Evolutionary conservation across 2,113 vertebrate genomes (phyloP), one percentile per base, ranked within the genome.

Genomic region (Nipponia nippon): DNA sequence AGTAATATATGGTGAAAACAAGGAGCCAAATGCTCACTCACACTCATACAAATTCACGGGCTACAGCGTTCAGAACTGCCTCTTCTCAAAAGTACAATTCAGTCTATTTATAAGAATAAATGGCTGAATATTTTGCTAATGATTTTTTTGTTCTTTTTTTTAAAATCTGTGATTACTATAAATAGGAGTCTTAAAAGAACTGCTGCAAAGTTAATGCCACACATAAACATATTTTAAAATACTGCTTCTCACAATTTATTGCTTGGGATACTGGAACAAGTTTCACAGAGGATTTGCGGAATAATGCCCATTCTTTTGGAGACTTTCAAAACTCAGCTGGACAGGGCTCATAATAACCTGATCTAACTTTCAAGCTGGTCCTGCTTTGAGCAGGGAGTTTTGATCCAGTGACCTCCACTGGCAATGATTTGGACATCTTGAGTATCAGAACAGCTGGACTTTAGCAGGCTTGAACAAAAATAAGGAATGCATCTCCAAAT

Each of bases 321-420:
- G 66, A 88, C 49, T 77, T 97, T 72, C 40, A 95, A 83, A 96
- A 88, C 62, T 80, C 66, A 80, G 58, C 49, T 86, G 62, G 49
- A 80, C 13, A 55, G 19, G 20, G 20, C 36, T 90, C 40, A 47
- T 30, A 88, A 93, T 34, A 87, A 87, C 46, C 71, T 85, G 30
- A 50, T 38, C 42, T 84, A 80, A 85, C 34, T 61, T 83, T 59
- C 58, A 80, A 63, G 40, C 13, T 61, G 36, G 29, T 63, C 34
- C 29, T 86, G 14, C 27, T 92, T 86, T 86, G 58, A 88, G 88
- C 44, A 56, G 16, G 16, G 17, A 7, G 9, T 59, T 88, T 88
- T 85, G 26, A 83, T 61, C 26, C 47, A 61, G 11, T 46, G 71
- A 95, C 21, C 21, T 86, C 53, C 63, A 44, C 0, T 0, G 36